Base-by-base conservation (phyloP, 1,140 invertebrate species). In the Xylocopa sonorina region DNA sequence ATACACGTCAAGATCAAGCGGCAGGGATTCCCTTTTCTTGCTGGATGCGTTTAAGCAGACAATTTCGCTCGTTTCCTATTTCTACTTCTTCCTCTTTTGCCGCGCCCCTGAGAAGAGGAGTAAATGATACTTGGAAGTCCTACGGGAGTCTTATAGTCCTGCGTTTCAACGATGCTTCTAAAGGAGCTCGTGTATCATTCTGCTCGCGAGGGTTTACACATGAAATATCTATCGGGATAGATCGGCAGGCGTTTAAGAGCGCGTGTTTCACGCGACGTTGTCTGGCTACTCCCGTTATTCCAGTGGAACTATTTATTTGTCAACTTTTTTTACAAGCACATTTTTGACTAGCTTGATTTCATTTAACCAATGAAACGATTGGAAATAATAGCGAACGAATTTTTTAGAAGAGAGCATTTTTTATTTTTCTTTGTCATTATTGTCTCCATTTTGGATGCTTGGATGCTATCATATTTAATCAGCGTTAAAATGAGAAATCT, bases 1-100 rank as follows among this genome's bases (percentile, higher is more conserved):
- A 46, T 48, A 64, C 27, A 50, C 53, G 60, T 58, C 69, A 60
- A 55, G 53, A 72, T 58, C 53, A 72, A 48, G 69, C 6, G 24
- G n/a, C 6, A 18, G n/a, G n/a, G 7, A 32, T 34, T 58, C 58
- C n/a, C 27, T 57, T 57, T 68, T 64, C 63, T 43, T 18, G 0
- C 9, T 48, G 62, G 78, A 67, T 73, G 46, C 71, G 71, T 57
- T 57, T 67, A 67, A 74, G 58, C 43, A 12, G 50, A 32, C 16
- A 18, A 10, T 50, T 46, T 43, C 34, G 51, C 34, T 58, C 43
- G 18, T 66, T 60, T 18, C 4, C 38, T 38, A 10, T 46, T 4
- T 3, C 43, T 34, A 16, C n/a, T 38, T 6, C 10, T 12, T 29
- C 18, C 53, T 32, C 27, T 12, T 1, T 50, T 12, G 9, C 10